Conservation (phyloP, 2,113 vertebrate genomes). For the Peromyscus leucopus region DNA sequence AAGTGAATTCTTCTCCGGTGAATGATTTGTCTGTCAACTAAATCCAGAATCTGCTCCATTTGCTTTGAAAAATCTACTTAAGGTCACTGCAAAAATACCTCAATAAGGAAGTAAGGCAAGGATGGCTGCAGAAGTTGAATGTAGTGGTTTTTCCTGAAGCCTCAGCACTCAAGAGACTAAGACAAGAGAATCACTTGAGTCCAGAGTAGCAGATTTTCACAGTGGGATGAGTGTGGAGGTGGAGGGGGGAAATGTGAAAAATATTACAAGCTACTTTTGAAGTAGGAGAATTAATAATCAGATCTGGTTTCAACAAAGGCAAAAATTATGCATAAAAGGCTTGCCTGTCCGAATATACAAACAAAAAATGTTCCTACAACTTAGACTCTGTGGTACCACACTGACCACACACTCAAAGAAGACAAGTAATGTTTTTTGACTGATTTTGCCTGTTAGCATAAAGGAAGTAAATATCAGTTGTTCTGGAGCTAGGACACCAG, state of each 20-base stretch:
- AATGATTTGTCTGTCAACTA: slow-evolving; percentile 51
- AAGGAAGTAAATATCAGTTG: background rate
- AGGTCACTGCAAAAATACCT: slow-evolving; percentile 2
- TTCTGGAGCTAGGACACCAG: background rate
- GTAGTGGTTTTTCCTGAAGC: background rate
- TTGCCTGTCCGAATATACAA: background rate
- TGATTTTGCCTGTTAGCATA: background rate
- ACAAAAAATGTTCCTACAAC: background rate
- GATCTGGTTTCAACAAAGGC: background rate
- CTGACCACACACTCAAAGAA: background rate
- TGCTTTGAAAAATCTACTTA: background rate
- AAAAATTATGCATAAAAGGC: background rate
- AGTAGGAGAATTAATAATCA: slow-evolving; percentile 7
- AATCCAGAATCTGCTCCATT: background rate
- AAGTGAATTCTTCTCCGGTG: background rate
- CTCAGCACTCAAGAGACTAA: background rate
- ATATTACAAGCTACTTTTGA: background rate
- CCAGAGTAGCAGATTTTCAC: background rate
- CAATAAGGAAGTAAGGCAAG: background rate
- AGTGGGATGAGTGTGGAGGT: background rate
- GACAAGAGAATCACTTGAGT: background rate
- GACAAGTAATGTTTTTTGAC: background rate
- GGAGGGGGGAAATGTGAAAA: background rate
- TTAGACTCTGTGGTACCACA: background rate
- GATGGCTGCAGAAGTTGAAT: background rate